Conservation (phyloP, 1,140 invertebrate genomes). For the Drosophila kohkoa region DNA sequence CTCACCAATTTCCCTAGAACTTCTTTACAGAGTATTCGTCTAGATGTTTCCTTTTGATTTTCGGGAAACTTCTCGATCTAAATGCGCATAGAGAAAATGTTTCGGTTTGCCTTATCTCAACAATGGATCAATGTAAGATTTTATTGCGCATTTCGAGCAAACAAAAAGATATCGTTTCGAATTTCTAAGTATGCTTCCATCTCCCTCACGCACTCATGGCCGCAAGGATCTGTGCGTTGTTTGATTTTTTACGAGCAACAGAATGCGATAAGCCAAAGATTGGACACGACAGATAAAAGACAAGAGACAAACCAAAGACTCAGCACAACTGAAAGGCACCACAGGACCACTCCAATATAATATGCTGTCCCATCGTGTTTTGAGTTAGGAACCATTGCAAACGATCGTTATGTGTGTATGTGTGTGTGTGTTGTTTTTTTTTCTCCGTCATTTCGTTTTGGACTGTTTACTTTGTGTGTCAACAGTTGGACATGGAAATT, state of each 20-base stretch:
- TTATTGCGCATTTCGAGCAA: conserved; percentile 51
- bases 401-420: conserved; percentile 1
- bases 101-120: conserved; percentile 27
- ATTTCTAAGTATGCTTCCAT: conserved; percentile 26
- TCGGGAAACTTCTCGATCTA: background rate
- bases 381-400: conserved; percentile 35
- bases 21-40: background rate
- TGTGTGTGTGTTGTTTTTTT: background rate
- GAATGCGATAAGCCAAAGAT: conserved; percentile 39
- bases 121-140: conserved; percentile 40
- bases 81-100: conserved; percentile 5
- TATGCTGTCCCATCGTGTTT: conserved; percentile 19
- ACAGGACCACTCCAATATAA: conserved; percentile 29
- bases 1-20: background rate
- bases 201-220: background rate
- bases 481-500: conserved; percentile 50
- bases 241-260: conserved; percentile 32
- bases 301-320: background rate
- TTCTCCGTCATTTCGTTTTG: background rate
- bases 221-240: conserved; percentile 32
- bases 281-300: conserved; percentile 33
- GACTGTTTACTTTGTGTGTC: conserved; percentile 50
- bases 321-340: conserved; percentile 17
- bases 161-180: conserved; percentile 39
- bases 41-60: background rate